Evolutionary conservation across 2,797 vertebrate genomes (phyloP).

Genomic region (Petrocephalus sullivani): DNA sequence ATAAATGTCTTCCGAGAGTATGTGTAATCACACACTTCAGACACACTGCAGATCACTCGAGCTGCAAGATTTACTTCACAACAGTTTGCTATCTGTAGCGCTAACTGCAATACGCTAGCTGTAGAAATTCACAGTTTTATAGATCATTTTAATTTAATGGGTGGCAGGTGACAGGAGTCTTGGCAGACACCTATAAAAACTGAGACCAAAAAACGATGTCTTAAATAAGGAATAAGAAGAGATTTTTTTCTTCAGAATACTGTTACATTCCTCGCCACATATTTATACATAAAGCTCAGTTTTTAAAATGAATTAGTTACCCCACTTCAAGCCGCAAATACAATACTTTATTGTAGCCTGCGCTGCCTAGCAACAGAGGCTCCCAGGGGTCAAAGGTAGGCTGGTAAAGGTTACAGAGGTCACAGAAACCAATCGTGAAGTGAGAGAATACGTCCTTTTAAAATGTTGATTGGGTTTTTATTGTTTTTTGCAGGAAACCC

Average conservation of each 20-base stretch:
- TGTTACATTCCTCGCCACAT: background rate
- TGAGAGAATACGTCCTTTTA: constrained; percentile 54
- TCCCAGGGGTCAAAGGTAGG: constrained; percentile 56
- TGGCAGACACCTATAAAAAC: background rate
- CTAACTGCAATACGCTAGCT: background rate
- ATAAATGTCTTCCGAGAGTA: constrained; percentile 17
- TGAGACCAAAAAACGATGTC: background rate
- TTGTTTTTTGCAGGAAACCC: constrained; percentile 60
- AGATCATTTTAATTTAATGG: background rate
- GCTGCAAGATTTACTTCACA: background rate
- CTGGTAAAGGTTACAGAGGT: constrained; percentile 57
- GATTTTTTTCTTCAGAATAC: background rate
- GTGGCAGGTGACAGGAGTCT: background rate
- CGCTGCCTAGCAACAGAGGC: constrained; percentile 38
- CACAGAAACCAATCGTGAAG: constrained; percentile 47
- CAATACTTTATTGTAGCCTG: constrained; percentile 15
- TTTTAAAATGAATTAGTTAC: background rate
- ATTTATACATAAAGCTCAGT: background rate
- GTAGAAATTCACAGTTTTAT: background rate
- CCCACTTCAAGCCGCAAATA: background rate
- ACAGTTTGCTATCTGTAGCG: background rate
- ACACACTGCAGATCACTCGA: background rate
- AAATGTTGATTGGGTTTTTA: constrained; percentile 42
- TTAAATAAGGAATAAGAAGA: background rate
- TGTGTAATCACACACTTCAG: background rate